Base-by-base conservation (phyloP, 1,140 invertebrate genomes). In the Nephila pilipes region DNA sequence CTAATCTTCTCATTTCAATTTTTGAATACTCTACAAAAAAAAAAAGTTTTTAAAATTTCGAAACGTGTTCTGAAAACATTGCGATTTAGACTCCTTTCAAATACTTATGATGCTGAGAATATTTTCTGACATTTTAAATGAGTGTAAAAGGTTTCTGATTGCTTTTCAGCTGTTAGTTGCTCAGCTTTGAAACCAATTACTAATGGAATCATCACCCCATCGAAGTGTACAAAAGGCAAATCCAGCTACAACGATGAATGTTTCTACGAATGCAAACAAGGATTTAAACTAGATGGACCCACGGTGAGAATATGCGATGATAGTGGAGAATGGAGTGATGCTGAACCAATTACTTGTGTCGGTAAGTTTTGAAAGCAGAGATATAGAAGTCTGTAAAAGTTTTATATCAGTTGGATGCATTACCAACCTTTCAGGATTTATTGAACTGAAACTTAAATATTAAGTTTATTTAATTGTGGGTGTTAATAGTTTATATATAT, bases 201-300 rank as follows among this genome's bases (percentile, higher is more conserved):
- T 38, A 95, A 96, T 94, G 97, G 96, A 22, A 93, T 94, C 18
- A 95, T 96, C 36, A 95, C 94, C 46, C 96, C 96, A 0, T 93
- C 95, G n/a, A 95, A 95, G 14, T 97, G 96, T 94, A 96, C 94
- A 6, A 95, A 94, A n/a, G 94, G 94, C 0, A 95, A 95, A 58
- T 96, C 96, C 80, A 95, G 95, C 1, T 97, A 96, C 94, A 96
- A 96, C 3, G 96, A 96, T 63, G 95, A 95, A 25, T 97, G 97
- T 94, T 95, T 95, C 0, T 96, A 96, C 55, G 94, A 94, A 3
- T 97, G 97, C 94, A 94, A 96, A 46, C 93, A 95, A 18, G 97
- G 97, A 22, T 97, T 96, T 94, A 94, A 95, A 69, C 93, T 97
- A 0, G 94, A 95, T 58, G 97, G 97, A 0, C 96, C 96, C 16